phyloP scores from a whole-genome alignment of 2,113 vertebrate species.

The Gopherus evgoodei region DNA sequence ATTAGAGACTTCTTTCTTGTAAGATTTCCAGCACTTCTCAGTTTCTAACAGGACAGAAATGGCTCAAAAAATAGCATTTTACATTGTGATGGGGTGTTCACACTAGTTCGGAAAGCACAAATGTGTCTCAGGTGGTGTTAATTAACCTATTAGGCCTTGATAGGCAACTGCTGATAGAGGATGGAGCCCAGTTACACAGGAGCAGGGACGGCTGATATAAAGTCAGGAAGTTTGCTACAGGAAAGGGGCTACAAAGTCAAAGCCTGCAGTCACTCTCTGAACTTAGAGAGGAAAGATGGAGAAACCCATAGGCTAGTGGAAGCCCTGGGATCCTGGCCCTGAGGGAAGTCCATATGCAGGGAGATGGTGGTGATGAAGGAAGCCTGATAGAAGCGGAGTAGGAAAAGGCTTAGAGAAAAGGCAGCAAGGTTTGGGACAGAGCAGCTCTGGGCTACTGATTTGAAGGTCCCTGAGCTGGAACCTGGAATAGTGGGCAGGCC shows the following conservation, averaged over 20 bases:
- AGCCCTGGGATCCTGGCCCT: background rate
- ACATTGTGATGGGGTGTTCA: background rate
- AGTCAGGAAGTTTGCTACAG: too few relatives aligned
- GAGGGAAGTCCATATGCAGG: background rate
- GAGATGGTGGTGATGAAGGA: background rate
- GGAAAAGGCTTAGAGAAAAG: background rate
- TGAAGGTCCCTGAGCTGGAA: background rate
- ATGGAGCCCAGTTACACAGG: too few relatives aligned
- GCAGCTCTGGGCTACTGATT: background rate
- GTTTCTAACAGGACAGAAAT: background rate
- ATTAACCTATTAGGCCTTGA: background rate
- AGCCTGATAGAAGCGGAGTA: background rate
- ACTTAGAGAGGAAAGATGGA: background rate
- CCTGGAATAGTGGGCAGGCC: too few relatives aligned
- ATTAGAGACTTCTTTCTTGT: background rate
- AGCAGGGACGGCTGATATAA: too few relatives aligned
- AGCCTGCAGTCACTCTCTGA: too few relatives aligned
- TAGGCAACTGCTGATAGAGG: too few relatives aligned
- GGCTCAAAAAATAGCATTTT: background rate
- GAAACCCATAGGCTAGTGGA: background rate
- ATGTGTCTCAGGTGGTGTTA: background rate
- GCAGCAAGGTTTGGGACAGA: background rate
- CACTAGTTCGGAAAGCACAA: background rate
- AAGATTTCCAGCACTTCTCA: constrained; percentile 7
- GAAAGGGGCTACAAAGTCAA: too few relatives aligned